These are phyloP conservation scores for Tortricodes alternella DNA, from an alignment of 2,888 invertebrate species.

Conservation along the genomic window DNA sequence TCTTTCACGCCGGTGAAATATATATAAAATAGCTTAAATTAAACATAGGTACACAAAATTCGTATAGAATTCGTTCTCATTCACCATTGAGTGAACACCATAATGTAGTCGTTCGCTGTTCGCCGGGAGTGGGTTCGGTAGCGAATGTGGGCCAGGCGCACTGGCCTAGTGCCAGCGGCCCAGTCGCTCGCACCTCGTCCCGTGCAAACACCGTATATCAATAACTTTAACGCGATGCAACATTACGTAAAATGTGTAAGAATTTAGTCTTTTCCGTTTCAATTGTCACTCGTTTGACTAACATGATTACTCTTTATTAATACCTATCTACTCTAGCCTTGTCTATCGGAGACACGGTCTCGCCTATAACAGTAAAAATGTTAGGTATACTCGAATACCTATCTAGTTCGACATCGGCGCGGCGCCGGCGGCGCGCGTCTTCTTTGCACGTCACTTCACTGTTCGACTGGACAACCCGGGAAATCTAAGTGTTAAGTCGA, in stretches of 20 bases:
- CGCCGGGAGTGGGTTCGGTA: conserved; percentile 31
- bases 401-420: conserved; percentile 40
- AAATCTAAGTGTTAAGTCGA: not conserved
- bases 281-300: conserved; percentile 76
- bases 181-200: conserved; percentile 47
- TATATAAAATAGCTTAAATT: conserved; percentile 61
- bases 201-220: conserved; percentile 70
- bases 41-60: conserved; percentile 63
- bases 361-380: conserved; percentile 73
- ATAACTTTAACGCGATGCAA: conserved; percentile 76
- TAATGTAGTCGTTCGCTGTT: conserved; percentile 50
- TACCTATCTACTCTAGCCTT: conserved; percentile 81
- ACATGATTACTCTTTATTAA: conserved; percentile 70
- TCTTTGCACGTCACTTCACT: too few species aligned
- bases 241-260: conserved; percentile 77
- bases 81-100: conserved; percentile 62
- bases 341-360: conserved; percentile 77
- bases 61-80: conserved; percentile 63
- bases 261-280: conserved; percentile 82
- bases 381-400: conserved; percentile 61
- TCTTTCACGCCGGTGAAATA: conserved; percentile 76
- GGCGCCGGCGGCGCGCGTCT: conserved; percentile 33
- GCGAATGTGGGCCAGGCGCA: not conserved
- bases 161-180: conserved; percentile 18
- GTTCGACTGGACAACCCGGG: not conserved